These are phyloP conservation scores for Gambusia affinis DNA, from an alignment of 2,113 vertebrate genomes.

Conservation along the genomic window DNA sequence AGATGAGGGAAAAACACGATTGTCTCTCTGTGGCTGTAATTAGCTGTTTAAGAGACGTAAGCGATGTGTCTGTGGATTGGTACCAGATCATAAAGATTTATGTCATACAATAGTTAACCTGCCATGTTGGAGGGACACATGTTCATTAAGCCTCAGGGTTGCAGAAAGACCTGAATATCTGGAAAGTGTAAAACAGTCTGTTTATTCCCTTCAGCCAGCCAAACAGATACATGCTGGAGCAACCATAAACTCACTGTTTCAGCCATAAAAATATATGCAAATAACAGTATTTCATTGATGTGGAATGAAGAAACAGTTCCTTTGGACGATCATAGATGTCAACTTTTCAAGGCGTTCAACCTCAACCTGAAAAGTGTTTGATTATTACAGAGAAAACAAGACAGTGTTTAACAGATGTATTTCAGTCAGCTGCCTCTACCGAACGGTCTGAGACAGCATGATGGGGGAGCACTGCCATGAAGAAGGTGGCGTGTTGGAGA, in stretches of 20 bases:
- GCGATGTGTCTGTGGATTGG: conserved; percentile 1
- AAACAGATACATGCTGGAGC: conserved; percentile 15
- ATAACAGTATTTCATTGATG: neutral
- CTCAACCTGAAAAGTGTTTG: no score
- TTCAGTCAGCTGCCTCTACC: no score
- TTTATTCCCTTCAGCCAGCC: neutral
- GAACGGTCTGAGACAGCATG: no score
- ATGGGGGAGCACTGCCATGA: no score
- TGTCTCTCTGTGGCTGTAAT: neutral
- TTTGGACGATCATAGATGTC: no score
- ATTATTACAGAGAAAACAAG: no score
- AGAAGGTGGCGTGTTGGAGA: no score
- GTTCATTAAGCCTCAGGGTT: neutral
- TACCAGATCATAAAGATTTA: neutral
- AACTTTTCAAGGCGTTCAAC: no score
- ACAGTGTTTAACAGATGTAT: no score
- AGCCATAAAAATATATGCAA: neutral
- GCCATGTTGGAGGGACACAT: conserved; percentile 6
- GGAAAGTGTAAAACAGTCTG: neutral
- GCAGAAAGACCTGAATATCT: neutral
- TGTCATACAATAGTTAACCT: neutral
- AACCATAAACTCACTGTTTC: neutral
- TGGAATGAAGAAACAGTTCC: neutral
- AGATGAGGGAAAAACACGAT: neutral
- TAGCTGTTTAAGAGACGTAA: neutral